Conservation (phyloP, 2,797 vertebrate genomes). For the Rhynchonycteris naso region DNA sequence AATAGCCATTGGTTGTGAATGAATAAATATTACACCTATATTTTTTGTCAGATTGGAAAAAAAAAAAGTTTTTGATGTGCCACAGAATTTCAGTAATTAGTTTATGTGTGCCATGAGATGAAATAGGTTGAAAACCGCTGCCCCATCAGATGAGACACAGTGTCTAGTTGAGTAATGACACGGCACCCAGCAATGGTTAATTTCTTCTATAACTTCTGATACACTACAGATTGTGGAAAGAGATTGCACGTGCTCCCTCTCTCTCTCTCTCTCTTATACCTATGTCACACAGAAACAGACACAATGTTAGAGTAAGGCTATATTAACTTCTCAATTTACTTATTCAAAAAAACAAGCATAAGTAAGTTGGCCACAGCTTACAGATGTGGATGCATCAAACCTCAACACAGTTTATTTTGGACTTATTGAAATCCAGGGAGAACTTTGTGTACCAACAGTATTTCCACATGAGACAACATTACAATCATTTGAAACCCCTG, state of each 20-base stretch:
- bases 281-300: not conserved
- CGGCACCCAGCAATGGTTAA: not conserved
- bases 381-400: not conserved
- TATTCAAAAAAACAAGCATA: not conserved
- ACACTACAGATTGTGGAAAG: not conserved
- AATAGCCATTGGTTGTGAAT: no score
- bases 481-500: not conserved
- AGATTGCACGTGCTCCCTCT: not conserved
- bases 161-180: not conserved
- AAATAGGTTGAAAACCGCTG: no score
- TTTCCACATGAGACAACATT: not conserved
- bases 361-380: not conserved
- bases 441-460: not conserved
- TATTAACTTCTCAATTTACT: not conserved
- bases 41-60: no score
- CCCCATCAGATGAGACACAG: no score
- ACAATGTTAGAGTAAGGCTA: not conserved
- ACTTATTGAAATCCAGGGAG: not conserved
- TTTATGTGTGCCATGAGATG: no score
- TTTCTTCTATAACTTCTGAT: not conserved
- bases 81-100: no score
- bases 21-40: no score
- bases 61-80: no score
- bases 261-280: no score
- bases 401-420: not conserved